Conservation (phyloP, 1,140 invertebrate species). For the Mercenaria mercenaria region DNA sequence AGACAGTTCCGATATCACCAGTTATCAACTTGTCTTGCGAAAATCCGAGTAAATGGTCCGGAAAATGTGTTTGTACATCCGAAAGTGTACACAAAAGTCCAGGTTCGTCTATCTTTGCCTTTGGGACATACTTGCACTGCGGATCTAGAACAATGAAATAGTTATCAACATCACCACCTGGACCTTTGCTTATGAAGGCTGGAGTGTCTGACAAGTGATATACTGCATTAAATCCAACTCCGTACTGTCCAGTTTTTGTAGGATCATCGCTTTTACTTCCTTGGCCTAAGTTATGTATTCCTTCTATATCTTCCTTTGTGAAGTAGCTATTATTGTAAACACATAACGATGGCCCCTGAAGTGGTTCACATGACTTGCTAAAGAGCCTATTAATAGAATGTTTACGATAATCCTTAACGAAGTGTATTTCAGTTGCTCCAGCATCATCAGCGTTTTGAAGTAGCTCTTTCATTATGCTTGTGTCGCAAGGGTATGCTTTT, state of each 20-base stretch:
- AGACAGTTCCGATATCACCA: conserved; percentile 65
- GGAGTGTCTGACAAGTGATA: conserved; percentile 83
- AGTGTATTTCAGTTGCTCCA: conserved; percentile 80
- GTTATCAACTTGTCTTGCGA: conserved; percentile 33
- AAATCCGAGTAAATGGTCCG: conserved; percentile 73
- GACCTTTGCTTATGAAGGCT: conserved; percentile 75
- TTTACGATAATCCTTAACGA: conserved; percentile 78
- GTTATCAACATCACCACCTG: conserved; percentile 66
- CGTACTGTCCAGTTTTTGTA: conserved; percentile 79
- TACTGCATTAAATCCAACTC: conserved; percentile 83
- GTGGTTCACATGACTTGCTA: conserved; percentile 67
- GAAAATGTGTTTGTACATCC: conserved; percentile 62
- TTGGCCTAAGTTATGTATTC: conserved; percentile 79
- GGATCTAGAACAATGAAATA: conserved; percentile 80
- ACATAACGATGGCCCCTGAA: conserved; percentile 81
- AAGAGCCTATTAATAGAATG: conserved; percentile 67
- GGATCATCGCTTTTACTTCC: conserved; percentile 76
- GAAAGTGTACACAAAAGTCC: conserved; percentile 71
- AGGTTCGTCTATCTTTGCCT: conserved; percentile 67
- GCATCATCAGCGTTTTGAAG: conserved; percentile 86
- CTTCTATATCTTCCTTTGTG: conserved; percentile 77
- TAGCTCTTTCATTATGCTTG: conserved; percentile 76
- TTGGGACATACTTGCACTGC: conserved; percentile 75
- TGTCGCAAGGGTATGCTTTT: conserved; percentile 77
- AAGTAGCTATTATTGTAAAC: conserved; percentile 81